These are phyloP conservation scores for Prionace glauca DNA, from an alignment of 2,797 vertebrate genomes.

Conservation along the genomic window DNA sequence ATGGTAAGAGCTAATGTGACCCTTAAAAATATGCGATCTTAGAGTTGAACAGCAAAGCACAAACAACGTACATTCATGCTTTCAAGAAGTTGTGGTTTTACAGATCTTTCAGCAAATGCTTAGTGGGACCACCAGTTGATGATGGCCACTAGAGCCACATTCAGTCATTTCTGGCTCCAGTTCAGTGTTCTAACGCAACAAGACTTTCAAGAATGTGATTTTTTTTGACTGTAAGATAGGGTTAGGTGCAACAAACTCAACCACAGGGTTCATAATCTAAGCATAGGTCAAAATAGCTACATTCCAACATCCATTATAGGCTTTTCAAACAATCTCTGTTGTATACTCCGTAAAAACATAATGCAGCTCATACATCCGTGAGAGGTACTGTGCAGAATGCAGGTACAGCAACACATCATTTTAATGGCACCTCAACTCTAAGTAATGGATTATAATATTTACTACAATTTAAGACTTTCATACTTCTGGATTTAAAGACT, in stretches of 20 bases:
- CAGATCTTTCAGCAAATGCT: slow-evolving; percentile 60
- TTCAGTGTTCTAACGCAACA: slow-evolving; percentile 19
- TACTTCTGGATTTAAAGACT: neutral
- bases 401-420: slow-evolving; percentile 51
- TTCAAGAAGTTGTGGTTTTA: slow-evolving; percentile 62
- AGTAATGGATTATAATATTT: slow-evolving; percentile 38
- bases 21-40: neutral
- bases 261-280: slow-evolving; percentile 19
- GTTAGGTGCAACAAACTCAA: slow-evolving; percentile 18
- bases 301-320: slow-evolving; percentile 44
- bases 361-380: slow-evolving; percentile 46
- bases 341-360: slow-evolving; percentile 44
- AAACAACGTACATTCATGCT: slow-evolving; percentile 43
- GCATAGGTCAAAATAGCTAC: slow-evolving; percentile 46
- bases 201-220: slow-evolving; percentile 1
- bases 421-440: slow-evolving; percentile 46
- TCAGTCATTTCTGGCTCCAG: slow-evolving; percentile 15
- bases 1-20: neutral
- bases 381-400: slow-evolving; percentile 52
- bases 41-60: neutral
- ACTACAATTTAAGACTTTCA: neutral
- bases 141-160: slow-evolving; percentile 49
- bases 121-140: slow-evolving; percentile 58
- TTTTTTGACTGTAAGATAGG: slow-evolving; percentile 22
- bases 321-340: slow-evolving; percentile 28